phyloP scores from a whole-genome alignment of 1,140 invertebrate species.

The Drosophila navojoa region DNA sequence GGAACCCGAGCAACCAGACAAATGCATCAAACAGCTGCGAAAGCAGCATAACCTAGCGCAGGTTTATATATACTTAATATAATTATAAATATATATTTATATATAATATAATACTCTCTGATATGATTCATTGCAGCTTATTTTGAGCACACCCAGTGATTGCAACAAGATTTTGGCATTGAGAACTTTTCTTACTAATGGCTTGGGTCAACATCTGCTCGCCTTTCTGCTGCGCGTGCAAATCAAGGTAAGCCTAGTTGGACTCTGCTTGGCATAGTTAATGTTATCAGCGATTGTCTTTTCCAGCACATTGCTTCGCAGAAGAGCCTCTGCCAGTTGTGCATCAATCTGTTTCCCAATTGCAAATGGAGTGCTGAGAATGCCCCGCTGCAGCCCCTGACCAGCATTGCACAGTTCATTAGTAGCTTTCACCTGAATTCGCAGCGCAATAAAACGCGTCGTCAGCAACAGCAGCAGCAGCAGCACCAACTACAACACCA shows the following conservation, averaged over 20 bases:
- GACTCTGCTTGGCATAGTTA: neutral
- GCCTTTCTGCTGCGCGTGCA: conserved; percentile 71
- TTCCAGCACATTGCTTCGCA: conserved; percentile 77
- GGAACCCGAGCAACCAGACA: conserved; percentile 50
- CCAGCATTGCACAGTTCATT: conserved; percentile 60
- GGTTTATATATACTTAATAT: conserved; percentile 35
- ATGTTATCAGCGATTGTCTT: conserved; percentile 1
- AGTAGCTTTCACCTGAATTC: conserved; percentile 61
- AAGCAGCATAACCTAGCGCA: conserved; percentile 75
- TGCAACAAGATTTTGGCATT: conserved; percentile 78
- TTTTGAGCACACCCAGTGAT: conserved; percentile 76
- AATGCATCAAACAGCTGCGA: conserved; percentile 66
- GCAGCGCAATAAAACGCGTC: conserved; percentile 48
- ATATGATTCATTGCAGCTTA: conserved; percentile 54
- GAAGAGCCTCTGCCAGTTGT: conserved; percentile 76
- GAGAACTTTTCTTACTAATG: conserved; percentile 72
- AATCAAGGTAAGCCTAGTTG: conserved; percentile 58
- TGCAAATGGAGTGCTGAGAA: conserved; percentile 68
- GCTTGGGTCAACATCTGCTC: conserved; percentile 75
- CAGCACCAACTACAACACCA: conserved; percentile 20
- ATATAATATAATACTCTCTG: conserved; percentile 1
- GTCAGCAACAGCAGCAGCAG: conserved; percentile 32
- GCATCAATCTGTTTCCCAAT: conserved; percentile 79
- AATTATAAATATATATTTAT: neutral
- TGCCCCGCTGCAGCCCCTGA: conserved; percentile 36